phyloP scores from a whole-genome alignment of 2,888 invertebrate species.

The Atherix ibis region DNA sequence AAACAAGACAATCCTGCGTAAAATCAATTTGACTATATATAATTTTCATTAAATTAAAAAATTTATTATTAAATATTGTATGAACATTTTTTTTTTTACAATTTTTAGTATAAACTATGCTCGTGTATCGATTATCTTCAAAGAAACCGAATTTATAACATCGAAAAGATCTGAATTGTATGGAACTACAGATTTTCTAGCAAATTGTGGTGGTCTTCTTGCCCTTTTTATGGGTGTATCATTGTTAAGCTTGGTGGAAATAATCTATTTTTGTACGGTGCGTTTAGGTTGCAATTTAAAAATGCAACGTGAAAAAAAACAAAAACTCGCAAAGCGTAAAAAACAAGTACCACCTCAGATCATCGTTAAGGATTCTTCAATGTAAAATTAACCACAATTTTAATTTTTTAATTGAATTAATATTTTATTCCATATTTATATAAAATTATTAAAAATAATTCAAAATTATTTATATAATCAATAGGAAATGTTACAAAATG shows the following conservation, averaged over 20 bases:
- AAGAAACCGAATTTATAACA: slow-evolving; percentile 53
- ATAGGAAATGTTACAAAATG: too few species aligned
- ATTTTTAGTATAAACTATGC: slow-evolving; percentile 37
- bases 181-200: slow-evolving; percentile 51
- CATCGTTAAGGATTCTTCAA: slow-evolving; percentile 1
- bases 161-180: slow-evolving; percentile 51
- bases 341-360: slow-evolving; percentile 2
- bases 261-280: slow-evolving; percentile 38
- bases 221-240: slow-evolving; percentile 36
- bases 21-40: too few species aligned
- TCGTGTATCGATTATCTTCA: slow-evolving; percentile 52
- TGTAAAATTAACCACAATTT: too few species aligned
- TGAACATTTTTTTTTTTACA: not conserved
- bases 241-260: slow-evolving; percentile 34
- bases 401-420: too few species aligned
- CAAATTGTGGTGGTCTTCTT: slow-evolving; percentile 51
- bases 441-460: too few species aligned
- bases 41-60: too few species aligned
- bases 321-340: too few species aligned
- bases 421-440: too few species aligned
- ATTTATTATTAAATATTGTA: too few species aligned
- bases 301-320: slow-evolving; percentile 28
- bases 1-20: slow-evolving; percentile 23
- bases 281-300: slow-evolving; percentile 35
- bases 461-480: too few species aligned